These are phyloP conservation scores for Drosophila setosimentum DNA, from an alignment of 2,888 invertebrate species.

Conservation along the genomic window DNA sequence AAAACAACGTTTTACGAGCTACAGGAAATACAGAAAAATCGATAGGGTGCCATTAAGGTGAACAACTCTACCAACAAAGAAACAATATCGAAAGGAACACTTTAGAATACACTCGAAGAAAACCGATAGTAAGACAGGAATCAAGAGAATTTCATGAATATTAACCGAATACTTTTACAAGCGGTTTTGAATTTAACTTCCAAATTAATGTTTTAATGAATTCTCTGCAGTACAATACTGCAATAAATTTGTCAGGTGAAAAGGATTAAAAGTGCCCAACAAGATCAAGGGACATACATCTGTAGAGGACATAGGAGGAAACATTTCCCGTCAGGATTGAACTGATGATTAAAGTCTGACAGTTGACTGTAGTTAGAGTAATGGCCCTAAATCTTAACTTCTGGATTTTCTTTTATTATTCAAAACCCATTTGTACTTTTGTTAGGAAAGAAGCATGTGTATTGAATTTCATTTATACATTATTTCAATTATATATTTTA, in stretches of 20 bases:
- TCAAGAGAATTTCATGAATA: no score
- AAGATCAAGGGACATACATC: background rate
- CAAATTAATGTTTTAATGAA: background rate
- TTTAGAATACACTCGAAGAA: slow-evolving; percentile 8
- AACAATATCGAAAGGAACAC: slow-evolving; percentile 4
- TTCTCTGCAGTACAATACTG: background rate
- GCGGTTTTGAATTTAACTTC: no score
- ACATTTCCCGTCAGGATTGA: background rate
- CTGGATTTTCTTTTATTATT: background rate
- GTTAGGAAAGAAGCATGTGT: background rate
- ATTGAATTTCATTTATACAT: background rate
- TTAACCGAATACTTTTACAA: no score
- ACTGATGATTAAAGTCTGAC: background rate
- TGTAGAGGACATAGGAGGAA: background rate
- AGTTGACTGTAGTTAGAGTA: background rate
- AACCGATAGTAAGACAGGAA: background rate
- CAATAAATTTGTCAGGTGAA: background rate
- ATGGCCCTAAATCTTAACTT: background rate
- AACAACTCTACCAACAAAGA: background rate
- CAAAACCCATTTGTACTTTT: background rate
- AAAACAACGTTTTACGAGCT: slow-evolving; percentile 64
- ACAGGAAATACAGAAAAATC: slow-evolving; percentile 47
- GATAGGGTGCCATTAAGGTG: slow-evolving; percentile 53
- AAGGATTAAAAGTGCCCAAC: background rate
- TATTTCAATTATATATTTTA: slow-evolving; percentile 6